Percentiles rank a stretch among this genome's conserved stretches.
phyloP scores from a whole-genome alignment of 2,113 vertebrate species.

The Pycnonotus jocosus region DNA sequence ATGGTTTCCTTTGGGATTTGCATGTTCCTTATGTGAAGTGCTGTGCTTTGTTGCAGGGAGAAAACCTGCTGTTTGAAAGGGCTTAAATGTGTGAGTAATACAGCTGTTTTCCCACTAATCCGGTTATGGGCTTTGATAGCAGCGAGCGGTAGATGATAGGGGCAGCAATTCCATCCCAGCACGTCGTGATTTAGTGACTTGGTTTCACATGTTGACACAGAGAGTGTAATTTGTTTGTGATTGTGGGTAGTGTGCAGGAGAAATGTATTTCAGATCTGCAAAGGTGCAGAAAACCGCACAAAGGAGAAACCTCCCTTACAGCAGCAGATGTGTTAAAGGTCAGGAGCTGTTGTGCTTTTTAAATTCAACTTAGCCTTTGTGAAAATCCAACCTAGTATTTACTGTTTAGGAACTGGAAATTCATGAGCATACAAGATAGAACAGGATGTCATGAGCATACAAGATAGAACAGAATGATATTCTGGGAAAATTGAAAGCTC shows the following conservation, averaged over 20 bases:
- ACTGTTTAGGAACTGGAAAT: not conserved
- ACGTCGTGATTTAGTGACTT: conserved; percentile 59
- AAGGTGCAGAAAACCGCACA: not conserved
- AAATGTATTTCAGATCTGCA: not conserved
- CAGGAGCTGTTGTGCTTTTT: not conserved
- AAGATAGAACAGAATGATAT: not conserved
- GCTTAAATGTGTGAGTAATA: conserved; percentile 47
- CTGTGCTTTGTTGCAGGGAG: conserved; percentile 54
- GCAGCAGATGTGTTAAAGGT: not conserved
- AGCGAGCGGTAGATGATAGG: conserved; percentile 57
- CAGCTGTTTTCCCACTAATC: conserved; percentile 68
- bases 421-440: not conserved
- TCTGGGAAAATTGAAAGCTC: not conserved
- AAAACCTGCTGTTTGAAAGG: conserved; percentile 65
- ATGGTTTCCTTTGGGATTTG: conserved; percentile 47
- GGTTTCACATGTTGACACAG: conserved; percentile 58
- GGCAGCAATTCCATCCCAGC: conserved; percentile 61
- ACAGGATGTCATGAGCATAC: not conserved
- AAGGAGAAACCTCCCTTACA: not conserved
- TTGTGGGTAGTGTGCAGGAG: not conserved
- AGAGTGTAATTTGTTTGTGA: conserved; percentile 61
- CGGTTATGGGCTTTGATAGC: conserved; percentile 66
- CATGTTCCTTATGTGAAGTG: conserved; percentile 40
- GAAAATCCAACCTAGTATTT: not conserved
- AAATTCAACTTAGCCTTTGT: not conserved